Base-by-base conservation (phyloP, 1,140 invertebrate species). In the Panulirus ornatus region DNA sequence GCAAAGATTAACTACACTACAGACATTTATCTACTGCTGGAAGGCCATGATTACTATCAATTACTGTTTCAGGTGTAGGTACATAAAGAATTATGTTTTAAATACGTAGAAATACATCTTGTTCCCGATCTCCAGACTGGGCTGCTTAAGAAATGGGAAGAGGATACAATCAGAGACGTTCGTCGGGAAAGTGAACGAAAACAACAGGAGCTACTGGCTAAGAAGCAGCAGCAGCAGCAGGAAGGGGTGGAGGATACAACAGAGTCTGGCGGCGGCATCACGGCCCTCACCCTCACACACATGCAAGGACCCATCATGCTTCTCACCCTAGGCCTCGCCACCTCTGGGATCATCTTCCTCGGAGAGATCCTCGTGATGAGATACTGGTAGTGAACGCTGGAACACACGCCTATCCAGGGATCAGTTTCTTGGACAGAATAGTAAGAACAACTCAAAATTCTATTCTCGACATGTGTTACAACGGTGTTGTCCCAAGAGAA, bases 121-220 rank as follows among this genome's bases (percentile, higher is more conserved):
- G 36, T 51, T 36, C 36, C 30, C 36, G 9, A 14, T 34, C 27
- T 34, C 11, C 51, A 82, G 79, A 51, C 40, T 30, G 79, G 79
- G n/a, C 51, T 82, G 14, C 58, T 54, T 22, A 51, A 82, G 36
- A 82, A 82, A 51, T 82, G 79, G 79, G 58, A 51, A 3, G 58
- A 30, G 30, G 79, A 82, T 19, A 36, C 58, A 1, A 44, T 82
- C 44, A 54, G 44, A 16, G 79, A 82, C 8, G 79, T n/a, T n/a
- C n/a, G n/a, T n/a, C n/a, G n/a, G n/a, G n/a, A n/a, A n/a, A n/a
- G n/a, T n/a, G n/a, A n/a, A n/a, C n/a, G n/a, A n/a, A n/a, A n/a
- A n/a, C n/a, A n/a, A n/a, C n/a, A n/a, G n/a, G n/a, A n/a, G n/a
- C n/a, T n/a, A 42, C 9, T 54, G 79, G 30, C n/a, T n/a, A n/a